Base-by-base conservation (phyloP, 2,797 vertebrate genomes). In the Sarcoramphus papa region DNA sequence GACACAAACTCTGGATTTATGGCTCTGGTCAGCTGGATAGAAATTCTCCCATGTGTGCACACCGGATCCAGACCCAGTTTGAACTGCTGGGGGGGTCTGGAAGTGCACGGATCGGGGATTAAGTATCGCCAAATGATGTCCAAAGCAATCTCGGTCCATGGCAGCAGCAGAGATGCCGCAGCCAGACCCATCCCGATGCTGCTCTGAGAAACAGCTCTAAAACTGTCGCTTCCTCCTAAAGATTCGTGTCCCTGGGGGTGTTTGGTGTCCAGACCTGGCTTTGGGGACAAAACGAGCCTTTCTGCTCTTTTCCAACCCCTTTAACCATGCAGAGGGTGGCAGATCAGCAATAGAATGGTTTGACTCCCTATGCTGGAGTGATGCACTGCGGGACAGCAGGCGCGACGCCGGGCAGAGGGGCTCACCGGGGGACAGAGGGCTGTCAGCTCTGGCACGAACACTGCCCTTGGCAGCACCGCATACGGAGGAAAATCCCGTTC, bases 1-100 rank as follows among this genome's bases (percentile, higher is more conserved):
- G 93, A 93, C 75, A 79, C 51, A n/a, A 84, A 87, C 37, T 56
- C 87, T 33, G 1, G 43, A 85, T 91, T 94, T 91, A 70, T 2
- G 17, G 85, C 67, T 88, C 80, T 19, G 60, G 70, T 41, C 64
- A 59, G 73, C 20, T 53, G 47, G 88, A 68, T 1, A 48, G 48
- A 84, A 77, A 81, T n/a, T 64, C 53, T 57, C 53, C 27, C 4
- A 5, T 0, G 2, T 47, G 56, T 18, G 41, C 31, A 17, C 19
- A 22, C 25, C 0, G 0, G 22, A 56, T 64, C 57, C 48, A 63
- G 53, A 54, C 16, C 16, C 21, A 10, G 24, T 48, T 4, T 65
- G 62, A 85, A 16, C 35, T 47, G 43, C 47, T 24, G 48, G 20
- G 31, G 23, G n/a, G 16, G 4, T 14, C 67, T 88, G 59, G 48